A percentile compares a stretch with the other conserved stretches of the same genome.
phyloP scores from a whole-genome alignment of 2,888 invertebrate species.

The Colostygia pectinataria region DNA sequence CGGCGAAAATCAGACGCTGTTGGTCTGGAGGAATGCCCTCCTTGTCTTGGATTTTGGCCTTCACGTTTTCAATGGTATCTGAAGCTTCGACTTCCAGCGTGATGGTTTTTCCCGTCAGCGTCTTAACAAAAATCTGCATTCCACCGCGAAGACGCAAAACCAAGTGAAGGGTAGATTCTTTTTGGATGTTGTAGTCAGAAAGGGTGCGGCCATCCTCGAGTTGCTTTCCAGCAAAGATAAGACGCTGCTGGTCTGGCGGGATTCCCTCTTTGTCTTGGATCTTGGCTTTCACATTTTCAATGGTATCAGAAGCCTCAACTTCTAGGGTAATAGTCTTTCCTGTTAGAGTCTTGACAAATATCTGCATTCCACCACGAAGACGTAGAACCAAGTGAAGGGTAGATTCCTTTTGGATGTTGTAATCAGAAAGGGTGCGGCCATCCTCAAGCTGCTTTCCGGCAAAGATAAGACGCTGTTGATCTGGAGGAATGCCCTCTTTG shows the following conservation, averaged over 20 bases:
- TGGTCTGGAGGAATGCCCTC: conserved; percentile 68
- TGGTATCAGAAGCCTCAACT: conserved; percentile 60
- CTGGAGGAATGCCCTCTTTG: conserved; percentile 69
- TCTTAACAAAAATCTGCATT: conserved; percentile 66
- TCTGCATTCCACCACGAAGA: conserved; percentile 66
- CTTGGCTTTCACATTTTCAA: conserved; percentile 66
- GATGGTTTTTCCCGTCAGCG: conserved; percentile 61
- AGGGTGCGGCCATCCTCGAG: conserved; percentile 62
- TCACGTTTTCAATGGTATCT: conserved; percentile 69
- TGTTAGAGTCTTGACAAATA: conserved; percentile 62
- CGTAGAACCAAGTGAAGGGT: conserved; percentile 64
- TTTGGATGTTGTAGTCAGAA: conserved; percentile 65
- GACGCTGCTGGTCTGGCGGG: conserved; percentile 61
- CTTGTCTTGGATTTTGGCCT: conserved; percentile 69
- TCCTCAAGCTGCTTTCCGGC: conserved; percentile 69
- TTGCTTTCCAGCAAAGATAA: conserved; percentile 64
- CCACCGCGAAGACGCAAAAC: conserved; percentile 62
- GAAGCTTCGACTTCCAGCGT: conserved; percentile 63
- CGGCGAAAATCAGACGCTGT: conserved; percentile 62
- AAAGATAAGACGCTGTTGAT: conserved; percentile 66
- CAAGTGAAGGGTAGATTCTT: conserved; percentile 59
- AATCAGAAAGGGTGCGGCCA: conserved; percentile 65
- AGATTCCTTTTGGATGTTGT: conserved; percentile 69
- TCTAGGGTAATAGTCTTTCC: conserved; percentile 64
- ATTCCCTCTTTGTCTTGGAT: conserved; percentile 67